A percentile compares a stretch with the other conserved stretches of the same genome.
Conservation (phyloP, 2,113 vertebrate species). For the Rissa tridactyla region DNA sequence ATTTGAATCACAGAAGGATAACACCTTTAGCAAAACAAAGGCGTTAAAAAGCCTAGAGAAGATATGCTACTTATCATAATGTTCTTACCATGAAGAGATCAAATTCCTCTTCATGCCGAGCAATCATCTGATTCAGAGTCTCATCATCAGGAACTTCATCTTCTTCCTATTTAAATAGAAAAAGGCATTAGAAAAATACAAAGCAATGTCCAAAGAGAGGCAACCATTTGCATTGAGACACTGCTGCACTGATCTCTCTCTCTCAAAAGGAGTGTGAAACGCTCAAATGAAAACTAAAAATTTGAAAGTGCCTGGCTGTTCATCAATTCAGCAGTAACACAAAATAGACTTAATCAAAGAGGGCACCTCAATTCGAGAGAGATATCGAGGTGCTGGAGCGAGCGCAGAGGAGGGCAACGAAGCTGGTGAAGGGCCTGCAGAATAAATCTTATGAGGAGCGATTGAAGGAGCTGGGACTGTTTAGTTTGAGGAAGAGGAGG, state of each 20-base stretch:
- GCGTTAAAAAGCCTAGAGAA: background rate
- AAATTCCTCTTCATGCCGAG: slow-evolving; percentile 83
- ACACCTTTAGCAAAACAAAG: background rate
- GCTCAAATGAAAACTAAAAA: background rate
- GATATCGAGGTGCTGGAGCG: no score
- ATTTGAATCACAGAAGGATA: background rate
- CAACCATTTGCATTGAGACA: background rate
- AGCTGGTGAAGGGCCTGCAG: no score
- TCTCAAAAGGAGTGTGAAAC: background rate
- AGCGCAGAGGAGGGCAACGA: no score
- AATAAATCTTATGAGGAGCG: no score
- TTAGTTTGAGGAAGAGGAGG: no score
- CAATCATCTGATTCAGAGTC: slow-evolving; percentile 88
- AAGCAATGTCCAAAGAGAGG: background rate
- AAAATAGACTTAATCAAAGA: background rate
- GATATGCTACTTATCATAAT: background rate
- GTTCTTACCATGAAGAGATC: slow-evolving; percentile 84
- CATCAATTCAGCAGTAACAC: background rate
- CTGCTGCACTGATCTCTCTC: background rate
- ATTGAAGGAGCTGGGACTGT: no score
- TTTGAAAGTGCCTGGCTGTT: background rate
- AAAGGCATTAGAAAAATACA: background rate
- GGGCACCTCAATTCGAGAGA: no score
- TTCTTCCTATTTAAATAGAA: slow-evolving; percentile 76
- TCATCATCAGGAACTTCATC: slow-evolving; percentile 87